A percentile compares a stretch with the other conserved stretches of the same genome.
These are phyloP conservation scores for Cerastis leucographa DNA, from an alignment of 2,888 invertebrate species.

Conservation along the genomic window DNA sequence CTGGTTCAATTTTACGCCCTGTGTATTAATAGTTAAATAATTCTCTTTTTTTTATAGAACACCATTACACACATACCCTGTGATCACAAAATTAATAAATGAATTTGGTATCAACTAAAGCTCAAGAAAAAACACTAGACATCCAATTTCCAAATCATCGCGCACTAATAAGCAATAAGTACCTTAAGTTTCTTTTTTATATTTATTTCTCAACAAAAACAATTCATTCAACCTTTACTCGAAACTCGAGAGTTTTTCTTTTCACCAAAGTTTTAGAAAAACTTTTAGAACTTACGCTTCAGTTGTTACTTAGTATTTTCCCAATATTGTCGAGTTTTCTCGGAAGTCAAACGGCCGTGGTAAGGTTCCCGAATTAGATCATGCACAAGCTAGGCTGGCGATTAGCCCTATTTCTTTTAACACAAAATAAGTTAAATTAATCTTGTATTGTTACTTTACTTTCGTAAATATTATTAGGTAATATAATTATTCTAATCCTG, in stretches of 20 bases:
- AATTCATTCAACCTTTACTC: slow-evolving; percentile 27
- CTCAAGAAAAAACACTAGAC: not conserved
- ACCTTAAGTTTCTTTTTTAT: not conserved
- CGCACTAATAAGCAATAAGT: not conserved
- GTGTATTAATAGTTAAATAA: not conserved
- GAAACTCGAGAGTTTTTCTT: slow-evolving; percentile 39
- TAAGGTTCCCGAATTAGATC: slow-evolving; percentile 7
- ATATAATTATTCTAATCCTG: not conserved
- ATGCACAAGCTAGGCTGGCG: not conserved
- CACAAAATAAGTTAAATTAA: not conserved
- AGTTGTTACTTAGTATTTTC: slow-evolving; percentile 44
- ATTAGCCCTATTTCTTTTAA: not conserved
- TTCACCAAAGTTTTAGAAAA: slow-evolving; percentile 29
- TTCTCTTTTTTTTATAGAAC: too few relatives aligned
- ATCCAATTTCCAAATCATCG: slow-evolving; percentile 19
- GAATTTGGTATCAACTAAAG: not conserved
- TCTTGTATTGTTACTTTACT: not conserved
- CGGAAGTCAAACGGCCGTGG: not conserved
- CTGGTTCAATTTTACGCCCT: not conserved
- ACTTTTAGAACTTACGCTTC: slow-evolving; percentile 18
- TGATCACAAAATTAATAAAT: too few relatives aligned
- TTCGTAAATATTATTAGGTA: not conserved
- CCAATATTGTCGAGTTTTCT: slow-evolving; percentile 47
- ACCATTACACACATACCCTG: too few relatives aligned
- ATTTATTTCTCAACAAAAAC: slow-evolving; percentile 30